Conservation (phyloP, 2,113 vertebrate species). For the Cryptomyrus ogoouensis region DNA sequence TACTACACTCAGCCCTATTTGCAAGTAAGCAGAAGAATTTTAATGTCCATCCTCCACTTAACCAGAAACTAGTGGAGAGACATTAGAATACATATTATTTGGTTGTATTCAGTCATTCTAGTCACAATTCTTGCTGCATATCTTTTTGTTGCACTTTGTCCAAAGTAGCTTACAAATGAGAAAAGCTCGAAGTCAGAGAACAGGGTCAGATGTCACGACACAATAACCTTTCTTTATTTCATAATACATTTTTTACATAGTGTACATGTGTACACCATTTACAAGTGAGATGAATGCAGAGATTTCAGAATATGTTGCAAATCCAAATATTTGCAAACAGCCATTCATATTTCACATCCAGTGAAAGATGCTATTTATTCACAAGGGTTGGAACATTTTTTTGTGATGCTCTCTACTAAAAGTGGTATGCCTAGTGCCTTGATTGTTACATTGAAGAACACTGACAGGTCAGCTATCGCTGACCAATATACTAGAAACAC, state of each 20-base stretch:
- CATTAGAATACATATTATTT: neutral
- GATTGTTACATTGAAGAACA: neutral
- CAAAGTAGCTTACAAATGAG: neutral
- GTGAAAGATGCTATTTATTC: neutral
- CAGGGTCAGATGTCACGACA: neutral
- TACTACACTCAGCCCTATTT: neutral
- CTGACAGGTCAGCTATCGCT: neutral
- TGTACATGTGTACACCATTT: slow-evolving; percentile 9
- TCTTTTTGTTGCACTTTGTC: neutral
- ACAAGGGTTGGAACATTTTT: neutral
- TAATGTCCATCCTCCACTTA: neutral
- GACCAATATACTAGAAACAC: neutral
- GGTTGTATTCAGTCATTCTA: neutral
- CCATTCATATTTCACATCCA: neutral
- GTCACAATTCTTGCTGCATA: neutral
- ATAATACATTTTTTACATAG: slow-evolving; percentile 44
- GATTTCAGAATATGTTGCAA: neutral
- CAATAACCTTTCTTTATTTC: slow-evolving; percentile 52
- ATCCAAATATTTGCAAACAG: slow-evolving; percentile 6
- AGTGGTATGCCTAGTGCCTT: neutral
- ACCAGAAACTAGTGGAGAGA: neutral
- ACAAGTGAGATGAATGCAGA: slow-evolving; percentile 9
- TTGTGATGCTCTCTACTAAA: neutral
- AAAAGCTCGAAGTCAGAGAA: neutral
- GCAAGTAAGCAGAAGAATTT: neutral